Evolutionary conservation across 2,797 vertebrate genomes (phyloP), one percentile per base, ranked within the genome.

Genomic region (Setipinna tenuifilis): DNA sequence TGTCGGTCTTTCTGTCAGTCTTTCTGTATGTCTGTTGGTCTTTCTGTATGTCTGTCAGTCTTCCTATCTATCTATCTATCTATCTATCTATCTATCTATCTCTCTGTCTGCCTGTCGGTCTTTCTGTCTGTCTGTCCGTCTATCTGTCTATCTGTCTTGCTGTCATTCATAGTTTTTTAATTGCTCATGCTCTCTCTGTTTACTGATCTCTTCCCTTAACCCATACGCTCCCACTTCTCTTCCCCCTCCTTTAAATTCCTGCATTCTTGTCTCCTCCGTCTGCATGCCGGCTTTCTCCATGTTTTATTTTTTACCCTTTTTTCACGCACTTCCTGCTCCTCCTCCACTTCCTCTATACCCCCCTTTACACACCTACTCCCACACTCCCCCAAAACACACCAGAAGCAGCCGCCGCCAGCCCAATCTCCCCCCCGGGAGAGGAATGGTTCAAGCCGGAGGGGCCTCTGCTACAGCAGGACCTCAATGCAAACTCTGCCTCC

Each of bases 401-500:
- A 93, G 90, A 92, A 90, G 91, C 90, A 91, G 91, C 92, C 82
- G 92, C 93, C 89, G 94, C 93, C 93, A 92, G 93, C 92, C 92
- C 92, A 89, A 90, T 90, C 80, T 92, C 92, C 90, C 93, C 93
- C 85, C 91, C 91, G 87, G 91, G 91, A 89, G 92, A 92, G 88
- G 94, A 95, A 85, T 96, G 95, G 95, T 94, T 92, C 92, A 96
- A 93, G 92, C 89, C 89, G 28, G 93, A 94, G 88, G 92, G 91
- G 89, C 91, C 93, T 92, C 92, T 96, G 90, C 88, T 94, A 88
- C 95, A 94, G 94, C 94, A 95, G 94, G 95, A 95, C 93, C 94
- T 95, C 93, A 96, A 95, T 93, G 94, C 95, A 93, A 95, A 95
- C 93, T 93, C 93, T 85, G 92, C 93, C 86, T 94, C 95, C 54